Percentiles rank a stretch among this genome's conserved stretches.
Conservation (phyloP, 2,113 vertebrate species). For the Malurus cyaneus region DNA sequence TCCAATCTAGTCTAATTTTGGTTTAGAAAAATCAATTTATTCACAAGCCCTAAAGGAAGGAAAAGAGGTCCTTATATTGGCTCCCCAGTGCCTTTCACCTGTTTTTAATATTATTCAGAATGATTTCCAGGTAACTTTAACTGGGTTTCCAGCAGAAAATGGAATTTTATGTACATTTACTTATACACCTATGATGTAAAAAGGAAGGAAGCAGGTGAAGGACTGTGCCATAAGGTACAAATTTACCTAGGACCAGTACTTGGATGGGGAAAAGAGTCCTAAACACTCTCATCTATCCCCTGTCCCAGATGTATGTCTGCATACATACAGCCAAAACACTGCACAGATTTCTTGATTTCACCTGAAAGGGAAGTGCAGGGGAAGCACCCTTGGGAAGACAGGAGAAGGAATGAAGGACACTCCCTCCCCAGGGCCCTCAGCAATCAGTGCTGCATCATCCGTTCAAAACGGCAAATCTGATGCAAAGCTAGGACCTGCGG, state of each 20-base stretch:
- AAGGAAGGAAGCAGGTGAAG: neutral
- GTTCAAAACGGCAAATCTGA: neutral
- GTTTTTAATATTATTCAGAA: neutral
- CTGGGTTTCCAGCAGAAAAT: neutral
- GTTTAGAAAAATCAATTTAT: neutral
- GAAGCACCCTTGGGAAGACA: neutral
- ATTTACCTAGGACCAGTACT: neutral
- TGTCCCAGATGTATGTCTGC: neutral
- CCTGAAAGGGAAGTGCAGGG: neutral
- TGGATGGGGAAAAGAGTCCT: neutral
- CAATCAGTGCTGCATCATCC: accelerated
- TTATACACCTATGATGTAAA: neutral
- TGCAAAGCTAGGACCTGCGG: neutral
- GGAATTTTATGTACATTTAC: neutral
- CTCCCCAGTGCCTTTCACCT: neutral
- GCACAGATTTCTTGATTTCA: neutral
- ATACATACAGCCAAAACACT: neutral
- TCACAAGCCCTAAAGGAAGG: neutral
- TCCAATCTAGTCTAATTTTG: neutral
- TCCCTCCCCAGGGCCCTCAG: neutral
- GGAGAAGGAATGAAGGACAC: accelerated
- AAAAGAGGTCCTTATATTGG: neutral
- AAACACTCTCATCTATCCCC: neutral
- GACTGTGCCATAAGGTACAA: neutral
- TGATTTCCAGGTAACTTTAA: neutral